phyloP scores from a whole-genome alignment of 2,888 invertebrate genomes.

The Sminthurides aquaticus region DNA sequence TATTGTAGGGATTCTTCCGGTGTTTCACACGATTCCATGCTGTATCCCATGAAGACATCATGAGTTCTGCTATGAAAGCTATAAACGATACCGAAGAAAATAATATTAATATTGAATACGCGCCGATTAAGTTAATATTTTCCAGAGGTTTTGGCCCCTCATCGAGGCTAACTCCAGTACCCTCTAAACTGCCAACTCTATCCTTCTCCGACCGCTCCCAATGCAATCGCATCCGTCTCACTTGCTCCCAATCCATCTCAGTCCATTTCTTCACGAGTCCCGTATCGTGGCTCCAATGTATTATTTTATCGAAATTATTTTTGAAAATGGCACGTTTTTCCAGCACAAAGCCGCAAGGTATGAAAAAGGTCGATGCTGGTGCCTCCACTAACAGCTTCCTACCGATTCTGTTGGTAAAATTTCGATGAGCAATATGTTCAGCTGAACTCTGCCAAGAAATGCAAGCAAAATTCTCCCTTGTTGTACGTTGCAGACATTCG shows the following conservation, averaged over 20 bases:
- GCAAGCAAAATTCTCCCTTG: neutral
- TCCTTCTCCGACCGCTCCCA: no score
- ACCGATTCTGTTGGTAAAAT: constrained; percentile 3
- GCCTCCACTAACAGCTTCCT: neutral
- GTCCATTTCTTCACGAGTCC: constrained; percentile 13
- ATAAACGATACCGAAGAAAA: no score
- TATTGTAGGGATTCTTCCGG: no score
- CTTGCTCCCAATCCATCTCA: constrained; percentile 5
- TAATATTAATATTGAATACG: no score
- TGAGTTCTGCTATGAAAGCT: no score
- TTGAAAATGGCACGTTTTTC: constrained; percentile 14
- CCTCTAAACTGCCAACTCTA: no score
- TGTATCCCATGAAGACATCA: no score
- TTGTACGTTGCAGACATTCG: neutral
- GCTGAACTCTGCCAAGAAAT: constrained; percentile 1
- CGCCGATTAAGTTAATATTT: neutral
- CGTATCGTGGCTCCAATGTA: neutral
- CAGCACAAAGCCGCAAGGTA: constrained; percentile 29
- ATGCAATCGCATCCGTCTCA: neutral
- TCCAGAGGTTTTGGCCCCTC: neutral
- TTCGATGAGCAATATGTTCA: constrained; percentile 1
- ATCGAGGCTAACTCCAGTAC: no score
- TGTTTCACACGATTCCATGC: no score
- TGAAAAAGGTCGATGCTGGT: constrained; percentile 19
- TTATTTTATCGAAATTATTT: constrained; percentile 1